Conservation (phyloP, 2,113 vertebrate genomes). For the Cranoglanis bouderius region DNA sequence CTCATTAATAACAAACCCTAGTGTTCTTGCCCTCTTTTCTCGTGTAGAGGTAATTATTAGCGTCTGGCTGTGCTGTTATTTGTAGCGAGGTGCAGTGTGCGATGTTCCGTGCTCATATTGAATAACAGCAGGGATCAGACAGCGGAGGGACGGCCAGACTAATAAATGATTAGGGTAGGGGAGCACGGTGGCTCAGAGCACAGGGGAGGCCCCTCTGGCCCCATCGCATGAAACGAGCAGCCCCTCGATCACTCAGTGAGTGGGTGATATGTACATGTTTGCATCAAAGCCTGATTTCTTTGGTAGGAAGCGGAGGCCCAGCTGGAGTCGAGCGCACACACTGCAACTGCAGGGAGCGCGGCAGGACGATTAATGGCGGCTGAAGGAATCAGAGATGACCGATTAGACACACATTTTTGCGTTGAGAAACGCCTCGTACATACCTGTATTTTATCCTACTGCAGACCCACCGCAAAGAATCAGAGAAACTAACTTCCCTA, state of each 20-base stretch:
- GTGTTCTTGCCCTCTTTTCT: conserved; percentile 47
- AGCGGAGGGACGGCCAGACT: conserved; percentile 51
- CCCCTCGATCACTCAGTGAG: conserved; percentile 49
- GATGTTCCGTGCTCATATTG: conserved; percentile 41
- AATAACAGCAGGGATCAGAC: conserved; percentile 55
- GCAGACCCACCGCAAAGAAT: conserved; percentile 16
- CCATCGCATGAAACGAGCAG: conserved; percentile 34
- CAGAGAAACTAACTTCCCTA: neutral
- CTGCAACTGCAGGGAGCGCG: neutral
- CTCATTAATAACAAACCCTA: conserved; percentile 53
- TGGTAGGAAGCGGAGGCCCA: conserved; percentile 33
- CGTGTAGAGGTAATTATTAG: conserved; percentile 51
- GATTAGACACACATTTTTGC: conserved; percentile 18
- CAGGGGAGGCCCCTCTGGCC: conserved; percentile 45
- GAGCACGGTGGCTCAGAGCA: conserved; percentile 31
- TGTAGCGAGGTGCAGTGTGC: conserved; percentile 33
- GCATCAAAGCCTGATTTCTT: conserved; percentile 38
- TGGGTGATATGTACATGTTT: conserved; percentile 37
- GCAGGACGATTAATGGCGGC: conserved; percentile 35
- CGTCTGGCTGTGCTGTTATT: conserved; percentile 48
- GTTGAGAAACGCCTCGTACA: conserved; percentile 23
- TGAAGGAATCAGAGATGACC: conserved; percentile 36
- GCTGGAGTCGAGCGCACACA: conserved; percentile 20
- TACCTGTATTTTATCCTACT: conserved; percentile 30
- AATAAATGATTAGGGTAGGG: conserved; percentile 54